Conservation (phyloP, 2,797 vertebrate species). For the Phoebastria nigripes region DNA sequence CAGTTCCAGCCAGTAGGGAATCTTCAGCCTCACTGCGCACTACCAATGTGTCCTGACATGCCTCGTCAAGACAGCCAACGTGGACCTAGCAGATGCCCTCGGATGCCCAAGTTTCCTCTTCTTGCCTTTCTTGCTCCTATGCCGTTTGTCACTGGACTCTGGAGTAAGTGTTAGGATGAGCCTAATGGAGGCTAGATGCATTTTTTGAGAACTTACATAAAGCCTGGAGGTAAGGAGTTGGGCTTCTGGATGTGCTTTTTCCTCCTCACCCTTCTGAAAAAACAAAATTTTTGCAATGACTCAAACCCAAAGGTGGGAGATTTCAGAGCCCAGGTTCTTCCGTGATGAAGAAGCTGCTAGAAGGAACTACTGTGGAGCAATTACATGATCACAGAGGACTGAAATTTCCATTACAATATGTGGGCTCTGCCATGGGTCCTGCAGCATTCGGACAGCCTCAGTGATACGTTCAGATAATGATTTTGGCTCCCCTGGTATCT, state of each 20-base stretch:
- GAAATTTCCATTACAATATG: background rate
- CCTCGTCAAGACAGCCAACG: constrained; percentile 69
- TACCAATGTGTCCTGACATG: constrained; percentile 85
- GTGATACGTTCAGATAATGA: constrained; percentile 22
- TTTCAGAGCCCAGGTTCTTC: background rate
- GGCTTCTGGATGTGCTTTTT: background rate
- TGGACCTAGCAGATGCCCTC: constrained; percentile 73
- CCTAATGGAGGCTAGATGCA: background rate
- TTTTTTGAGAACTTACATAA: background rate
- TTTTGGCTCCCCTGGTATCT: constrained; percentile 23
- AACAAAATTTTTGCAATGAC: background rate
- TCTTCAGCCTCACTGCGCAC: constrained; percentile 90
- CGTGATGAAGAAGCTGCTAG: background rate
- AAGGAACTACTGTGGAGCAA: background rate
- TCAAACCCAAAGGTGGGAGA: background rate
- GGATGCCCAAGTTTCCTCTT: constrained; percentile 5
- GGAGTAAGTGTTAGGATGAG: background rate
- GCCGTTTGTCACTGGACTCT: background rate
- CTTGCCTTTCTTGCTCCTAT: constrained; percentile 4
- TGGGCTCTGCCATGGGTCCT: background rate
- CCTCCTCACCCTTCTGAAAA: background rate
- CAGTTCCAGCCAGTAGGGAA: constrained; percentile 87
- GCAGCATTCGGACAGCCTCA: background rate
- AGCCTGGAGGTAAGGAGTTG: background rate
- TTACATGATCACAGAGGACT: background rate